A percentile compares a stretch with the other conserved stretches of the same genome.
These are phyloP conservation scores for Phalacrocorax carbo DNA, from an alignment of 2,113 vertebrate genomes.

Conservation along the genomic window DNA sequence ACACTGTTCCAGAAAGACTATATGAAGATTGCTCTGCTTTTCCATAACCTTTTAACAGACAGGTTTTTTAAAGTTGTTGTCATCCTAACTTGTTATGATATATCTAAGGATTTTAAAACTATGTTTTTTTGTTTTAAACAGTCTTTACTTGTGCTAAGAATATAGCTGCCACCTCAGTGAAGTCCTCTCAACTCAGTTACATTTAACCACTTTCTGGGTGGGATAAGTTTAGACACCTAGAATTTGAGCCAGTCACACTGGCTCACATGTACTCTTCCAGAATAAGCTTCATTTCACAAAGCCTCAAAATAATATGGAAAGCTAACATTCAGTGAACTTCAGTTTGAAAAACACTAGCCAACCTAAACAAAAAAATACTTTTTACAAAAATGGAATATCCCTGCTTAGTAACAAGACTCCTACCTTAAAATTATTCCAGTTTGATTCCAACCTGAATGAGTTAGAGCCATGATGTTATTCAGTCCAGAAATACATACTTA, in stretches of 20 bases:
- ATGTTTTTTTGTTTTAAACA: accelerated
- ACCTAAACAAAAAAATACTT: background rate
- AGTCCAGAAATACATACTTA: background rate
- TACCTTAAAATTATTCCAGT: background rate
- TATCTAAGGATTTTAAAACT: background rate
- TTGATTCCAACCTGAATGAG: background rate
- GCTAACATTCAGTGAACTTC: background rate
- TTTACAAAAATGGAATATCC: background rate
- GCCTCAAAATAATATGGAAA: background rate
- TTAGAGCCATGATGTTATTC: background rate
- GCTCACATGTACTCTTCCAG: background rate
- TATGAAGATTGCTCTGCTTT: background rate
- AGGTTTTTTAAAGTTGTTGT: background rate
- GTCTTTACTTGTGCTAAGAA: background rate
- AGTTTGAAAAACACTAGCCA: background rate
- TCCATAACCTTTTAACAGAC: background rate
- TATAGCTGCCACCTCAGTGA: background rate
- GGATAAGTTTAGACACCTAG: background rate
- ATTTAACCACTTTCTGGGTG: background rate
- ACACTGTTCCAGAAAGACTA: background rate
- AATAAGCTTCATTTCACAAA: background rate
- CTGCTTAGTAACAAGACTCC: background rate
- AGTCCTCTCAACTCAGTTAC: background rate
- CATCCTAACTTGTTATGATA: background rate
- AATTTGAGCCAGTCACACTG: background rate